Percentiles rank a stretch among this genome's conserved stretches.
Conservation (phyloP, 2,888 invertebrate genomes). For the Tortrix viridana region DNA sequence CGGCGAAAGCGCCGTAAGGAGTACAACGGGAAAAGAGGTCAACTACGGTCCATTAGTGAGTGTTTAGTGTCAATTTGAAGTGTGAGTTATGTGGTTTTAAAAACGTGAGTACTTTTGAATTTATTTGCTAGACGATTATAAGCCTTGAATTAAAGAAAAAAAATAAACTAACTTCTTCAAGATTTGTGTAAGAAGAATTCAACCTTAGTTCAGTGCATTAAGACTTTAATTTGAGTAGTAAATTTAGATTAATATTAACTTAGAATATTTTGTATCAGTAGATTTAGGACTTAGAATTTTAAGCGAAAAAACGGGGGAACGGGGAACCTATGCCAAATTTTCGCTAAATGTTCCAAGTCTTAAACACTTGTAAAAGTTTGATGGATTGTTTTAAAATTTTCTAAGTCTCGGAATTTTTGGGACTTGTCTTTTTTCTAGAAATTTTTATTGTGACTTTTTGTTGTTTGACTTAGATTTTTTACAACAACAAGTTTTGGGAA, state of each 20-base stretch:
- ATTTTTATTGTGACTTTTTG: no score
- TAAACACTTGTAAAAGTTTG: constrained; percentile 8
- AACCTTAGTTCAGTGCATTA: not conserved
- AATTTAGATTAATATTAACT: not conserved
- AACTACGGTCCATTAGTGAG: no score
- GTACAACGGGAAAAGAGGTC: not conserved
- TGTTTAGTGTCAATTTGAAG: no score
- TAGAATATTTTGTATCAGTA: not conserved
- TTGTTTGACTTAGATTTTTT: no score
- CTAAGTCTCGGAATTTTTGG: no score
- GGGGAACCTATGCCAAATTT: constrained; percentile 30
- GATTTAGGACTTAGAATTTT: constrained; percentile 19
- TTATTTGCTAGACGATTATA: no score
- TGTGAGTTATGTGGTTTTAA: not conserved
- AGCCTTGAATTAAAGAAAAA: not conserved
- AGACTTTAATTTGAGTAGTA: not conserved
- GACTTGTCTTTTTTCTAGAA: not conserved
- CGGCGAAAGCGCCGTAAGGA: not conserved
- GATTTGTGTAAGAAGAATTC: not conserved
- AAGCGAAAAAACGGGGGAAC: constrained; percentile 15
- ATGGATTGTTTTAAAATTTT: not conserved
- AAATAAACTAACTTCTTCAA: not conserved
- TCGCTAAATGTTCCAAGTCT: not conserved
- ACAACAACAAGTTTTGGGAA: not conserved
- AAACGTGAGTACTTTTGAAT: constrained; percentile 1